Base-by-base conservation (phyloP, 2,797 vertebrate species). In the Rhyacichthys aspro region DNA sequence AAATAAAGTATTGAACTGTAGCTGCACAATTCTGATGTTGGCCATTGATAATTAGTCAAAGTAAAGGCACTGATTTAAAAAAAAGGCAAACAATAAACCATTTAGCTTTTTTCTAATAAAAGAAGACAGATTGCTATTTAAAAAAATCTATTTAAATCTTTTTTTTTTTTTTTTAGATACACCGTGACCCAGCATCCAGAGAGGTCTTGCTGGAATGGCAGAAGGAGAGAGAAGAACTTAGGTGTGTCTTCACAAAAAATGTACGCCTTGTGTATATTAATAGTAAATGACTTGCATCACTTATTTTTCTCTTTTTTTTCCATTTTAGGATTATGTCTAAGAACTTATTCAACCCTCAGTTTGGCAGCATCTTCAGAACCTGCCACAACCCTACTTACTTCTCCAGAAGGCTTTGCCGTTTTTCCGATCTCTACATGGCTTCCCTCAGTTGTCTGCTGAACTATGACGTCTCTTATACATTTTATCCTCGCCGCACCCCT, bases 371-470 rank as follows among this genome's bases (percentile, higher is more conserved):
- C 79, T 95, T 95, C 84, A 76, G 93, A 39, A 94, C 94, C 0
- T 93, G 91, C 72, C 94, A 95, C 88, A 95, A 95, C 76, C 94
- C 94, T 45, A 94, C 93, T 12, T 95, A 94, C 83, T 95, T 95
- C 84, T 94, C 94, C 58, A 84, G 94, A 3, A 93, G 93, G 0
- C 90, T 95, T 34, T 91, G 90, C 55, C 91, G 94, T 9, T 94
- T 94, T 84, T 94, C 94, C 0, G 94, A 95, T 72, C 41, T 95
- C 64, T 94, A 95, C 89, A 95, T 95, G 94, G 88, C 88, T 3
- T 94, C 94, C 3, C 45, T 94, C 59, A 93, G 93, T 88, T 94
- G 93, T 43, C 86, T 95, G 5, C 72, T 95, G 55, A 95, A 95
- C 68, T 95, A 95, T 2, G 94, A 95, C 86, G 75, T 76, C 0